phyloP scores from a whole-genome alignment of 2,113 vertebrate genomes.

The Microcebus jonahi region DNA sequence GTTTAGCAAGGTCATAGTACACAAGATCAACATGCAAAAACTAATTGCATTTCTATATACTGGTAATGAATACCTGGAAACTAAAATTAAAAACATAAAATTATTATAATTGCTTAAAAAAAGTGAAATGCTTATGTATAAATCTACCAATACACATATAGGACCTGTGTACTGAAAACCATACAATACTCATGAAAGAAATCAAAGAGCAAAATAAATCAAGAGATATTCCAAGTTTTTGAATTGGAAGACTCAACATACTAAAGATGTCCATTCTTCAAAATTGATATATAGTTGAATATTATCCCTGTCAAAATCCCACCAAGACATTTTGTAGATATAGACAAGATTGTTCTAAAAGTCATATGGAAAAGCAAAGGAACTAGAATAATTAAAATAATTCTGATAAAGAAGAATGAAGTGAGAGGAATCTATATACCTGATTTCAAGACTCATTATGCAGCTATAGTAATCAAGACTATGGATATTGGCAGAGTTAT shows the following conservation, averaged over 20 bases:
- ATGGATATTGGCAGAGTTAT: not conserved
- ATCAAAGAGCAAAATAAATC: slow-evolving; percentile 32
- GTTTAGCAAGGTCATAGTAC: not conserved
- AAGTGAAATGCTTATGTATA: not conserved
- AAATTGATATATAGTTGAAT: not conserved
- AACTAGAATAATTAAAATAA: not conserved
- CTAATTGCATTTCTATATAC: not conserved
- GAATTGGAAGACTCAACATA: not conserved
- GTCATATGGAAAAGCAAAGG: not conserved
- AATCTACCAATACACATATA: not conserved
- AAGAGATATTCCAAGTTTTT: not conserved
- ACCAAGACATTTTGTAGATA: not conserved
- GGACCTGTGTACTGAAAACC: not conserved
- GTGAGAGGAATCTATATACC: not conserved
- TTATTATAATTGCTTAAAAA: not conserved
- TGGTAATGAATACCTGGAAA: not conserved
- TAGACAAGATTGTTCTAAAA: not conserved
- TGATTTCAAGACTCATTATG: not conserved
- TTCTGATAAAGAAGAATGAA: not conserved
- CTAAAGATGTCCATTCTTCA: not conserved
- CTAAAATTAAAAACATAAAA: not conserved
- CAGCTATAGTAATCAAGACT: not conserved
- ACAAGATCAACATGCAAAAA: not conserved
- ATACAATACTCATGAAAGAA: not conserved
- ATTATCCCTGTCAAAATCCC: not conserved